These are phyloP conservation scores for Noctua comes DNA, from an alignment of 2,888 invertebrate genomes.

Conservation along the genomic window DNA sequence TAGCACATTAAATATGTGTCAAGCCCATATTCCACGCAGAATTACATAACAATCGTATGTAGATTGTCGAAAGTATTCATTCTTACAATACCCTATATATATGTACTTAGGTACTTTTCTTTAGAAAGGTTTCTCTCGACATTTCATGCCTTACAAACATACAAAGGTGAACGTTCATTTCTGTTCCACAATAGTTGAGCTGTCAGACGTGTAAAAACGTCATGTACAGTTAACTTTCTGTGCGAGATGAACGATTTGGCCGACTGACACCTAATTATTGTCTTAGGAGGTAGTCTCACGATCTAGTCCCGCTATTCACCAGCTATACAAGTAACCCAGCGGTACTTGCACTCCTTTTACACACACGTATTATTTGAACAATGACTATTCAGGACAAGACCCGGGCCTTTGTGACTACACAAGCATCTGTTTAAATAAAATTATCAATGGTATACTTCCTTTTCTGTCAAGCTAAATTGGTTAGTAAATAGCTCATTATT, in stretches of 20 bases:
- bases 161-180: constrained; percentile 60
- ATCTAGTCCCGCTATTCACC: constrained; percentile 80
- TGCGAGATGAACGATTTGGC: constrained; percentile 80
- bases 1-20: background rate
- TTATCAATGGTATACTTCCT: constrained; percentile 14
- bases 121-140: constrained; percentile 48
- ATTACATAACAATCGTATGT: background rate
- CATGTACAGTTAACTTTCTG: constrained; percentile 81
- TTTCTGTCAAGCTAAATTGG: constrained; percentile 10
- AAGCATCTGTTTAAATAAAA: constrained; percentile 51
- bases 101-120: constrained; percentile 29
- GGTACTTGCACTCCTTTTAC: constrained; percentile 63
- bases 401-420: constrained; percentile 9
- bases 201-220: constrained; percentile 73
- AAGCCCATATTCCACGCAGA: background rate
- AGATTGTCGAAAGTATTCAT: constrained; percentile 21
- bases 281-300: constrained; percentile 75
- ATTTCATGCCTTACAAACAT: constrained; percentile 49
- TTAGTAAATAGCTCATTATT: constrained; percentile 34
- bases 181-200: constrained; percentile 67
- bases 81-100: background rate
- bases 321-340: constrained; percentile 60
- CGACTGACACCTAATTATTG: constrained; percentile 85
- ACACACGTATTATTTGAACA: constrained; percentile 49
- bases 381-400: constrained; percentile 42